A percentile compares a stretch with the other conserved stretches of the same genome.
Evolutionary conservation across 1,140 invertebrate genomes (phyloP).

Genomic region (Maconellicoccus hirsutus): DNA sequence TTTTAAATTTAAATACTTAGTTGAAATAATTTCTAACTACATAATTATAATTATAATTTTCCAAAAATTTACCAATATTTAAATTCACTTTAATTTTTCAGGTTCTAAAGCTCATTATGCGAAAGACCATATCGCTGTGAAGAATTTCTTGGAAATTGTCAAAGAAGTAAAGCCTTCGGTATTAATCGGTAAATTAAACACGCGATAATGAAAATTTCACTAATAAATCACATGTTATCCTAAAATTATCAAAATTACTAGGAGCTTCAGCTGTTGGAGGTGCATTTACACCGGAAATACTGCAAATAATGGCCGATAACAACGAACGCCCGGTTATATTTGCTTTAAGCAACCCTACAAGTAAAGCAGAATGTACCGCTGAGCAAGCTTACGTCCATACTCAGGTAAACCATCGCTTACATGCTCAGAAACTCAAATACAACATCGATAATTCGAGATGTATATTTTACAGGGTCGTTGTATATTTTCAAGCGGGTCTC

Average conservation of each 20-base stretch:
- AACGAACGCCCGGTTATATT: constrained; percentile 86
- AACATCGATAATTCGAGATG: neutral
- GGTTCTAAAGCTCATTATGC: constrained; percentile 71
- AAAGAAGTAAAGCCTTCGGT: constrained; percentile 70
- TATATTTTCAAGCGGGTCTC: constrained; percentile 86
- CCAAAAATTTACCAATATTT: constrained; percentile 41
- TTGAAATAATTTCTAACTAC: too few species aligned
- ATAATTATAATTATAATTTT: too few species aligned
- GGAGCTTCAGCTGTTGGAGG: constrained; percentile 79
- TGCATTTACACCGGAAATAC: constrained; percentile 74
- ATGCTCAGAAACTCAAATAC: too few species aligned
- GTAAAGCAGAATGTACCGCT: constrained; percentile 92
- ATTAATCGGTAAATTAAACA: constrained; percentile 57
- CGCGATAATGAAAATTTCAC: neutral
- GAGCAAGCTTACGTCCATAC: constrained; percentile 79
- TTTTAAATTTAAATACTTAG: too few species aligned
- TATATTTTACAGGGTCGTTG: constrained; percentile 69
- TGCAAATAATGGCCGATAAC: constrained; percentile 72
- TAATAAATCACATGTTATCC: neutral
- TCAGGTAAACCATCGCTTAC: constrained; percentile 47
- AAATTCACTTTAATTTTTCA: constrained; percentile 39
- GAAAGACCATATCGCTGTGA: constrained; percentile 66
- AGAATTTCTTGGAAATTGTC: constrained; percentile 63
- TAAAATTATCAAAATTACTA: constrained; percentile 34
- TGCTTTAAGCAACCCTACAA: constrained; percentile 91